These are phyloP conservation scores for Ophioninae sp. DNA, from an alignment of 2,888 invertebrate genomes.

Conservation along the genomic window DNA sequence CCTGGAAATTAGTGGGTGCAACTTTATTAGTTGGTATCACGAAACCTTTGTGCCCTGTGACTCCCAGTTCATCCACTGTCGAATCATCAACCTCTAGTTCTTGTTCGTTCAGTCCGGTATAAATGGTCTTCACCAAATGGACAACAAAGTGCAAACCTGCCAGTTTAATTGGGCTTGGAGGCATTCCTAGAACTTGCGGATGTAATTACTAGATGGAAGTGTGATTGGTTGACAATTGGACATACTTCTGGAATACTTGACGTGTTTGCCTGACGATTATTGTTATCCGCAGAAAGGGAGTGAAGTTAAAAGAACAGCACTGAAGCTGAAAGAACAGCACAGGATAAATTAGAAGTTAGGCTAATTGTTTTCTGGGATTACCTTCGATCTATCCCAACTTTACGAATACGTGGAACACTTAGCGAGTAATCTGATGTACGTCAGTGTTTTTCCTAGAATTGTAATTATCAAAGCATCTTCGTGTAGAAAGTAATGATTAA, in stretches of 20 bases:
- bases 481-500: neutral
- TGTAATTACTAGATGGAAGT: slow-evolving; percentile 3
- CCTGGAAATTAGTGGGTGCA: slow-evolving; percentile 74
- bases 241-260: neutral
- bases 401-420: neutral
- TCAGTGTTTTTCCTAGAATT: neutral
- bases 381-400: neutral
- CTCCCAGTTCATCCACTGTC: slow-evolving; percentile 36
- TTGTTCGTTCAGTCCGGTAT: slow-evolving; percentile 20
- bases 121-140: neutral
- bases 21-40: slow-evolving; percentile 75
- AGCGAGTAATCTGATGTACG: neutral
- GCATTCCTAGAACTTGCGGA: neutral
- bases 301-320: neutral
- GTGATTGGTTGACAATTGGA: slow-evolving; percentile 27
- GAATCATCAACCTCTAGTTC: slow-evolving; percentile 37
- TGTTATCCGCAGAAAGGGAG: neutral
- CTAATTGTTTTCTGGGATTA: neutral
- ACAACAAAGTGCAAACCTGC: slow-evolving; percentile 12
- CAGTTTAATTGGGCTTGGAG: neutral
- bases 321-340: neutral
- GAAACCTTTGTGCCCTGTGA: slow-evolving; percentile 63
- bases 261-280: slow-evolving; percentile 5
- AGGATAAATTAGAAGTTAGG: slow-evolving; percentile 1
- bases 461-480: neutral